These are phyloP conservation scores for Physeter macrocephalus DNA, from an alignment of 2,113 vertebrate species.

Conservation along the genomic window DNA sequence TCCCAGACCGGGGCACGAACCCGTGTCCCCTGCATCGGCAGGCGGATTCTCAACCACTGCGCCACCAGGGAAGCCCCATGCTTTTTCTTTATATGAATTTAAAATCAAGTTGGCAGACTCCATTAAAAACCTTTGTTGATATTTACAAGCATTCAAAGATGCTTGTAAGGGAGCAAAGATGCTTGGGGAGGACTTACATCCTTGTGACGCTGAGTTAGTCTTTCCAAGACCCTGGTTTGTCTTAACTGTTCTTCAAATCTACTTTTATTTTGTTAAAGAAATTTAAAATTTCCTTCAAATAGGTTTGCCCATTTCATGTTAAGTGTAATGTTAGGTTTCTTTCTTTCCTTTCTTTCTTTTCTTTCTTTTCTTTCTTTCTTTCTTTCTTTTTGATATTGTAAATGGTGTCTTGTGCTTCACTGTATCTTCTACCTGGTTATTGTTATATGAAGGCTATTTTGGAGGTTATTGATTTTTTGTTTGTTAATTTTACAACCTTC, in stretches of 20 bases:
- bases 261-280: background rate
- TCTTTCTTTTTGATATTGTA: background rate
- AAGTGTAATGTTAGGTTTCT: background rate
- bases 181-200: background rate
- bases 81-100: background rate
- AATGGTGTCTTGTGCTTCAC: background rate
- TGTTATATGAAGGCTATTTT: background rate
- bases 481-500: background rate
- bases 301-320: background rate
- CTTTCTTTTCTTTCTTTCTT: no score
- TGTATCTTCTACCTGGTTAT: background rate
- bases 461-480: background rate
- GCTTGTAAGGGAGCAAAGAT: no score
- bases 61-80: no score
- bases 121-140: background rate
- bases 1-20: no score
- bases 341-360: no score
- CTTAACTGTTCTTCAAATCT: background rate
- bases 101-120: background rate
- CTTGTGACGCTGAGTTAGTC: background rate
- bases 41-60: no score
- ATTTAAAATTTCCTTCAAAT: background rate
- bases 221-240: background rate
- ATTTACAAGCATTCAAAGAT: no score
- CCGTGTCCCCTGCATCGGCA: no score